Base-by-base conservation (phyloP, 1,140 invertebrate genomes). In the Drosophila guanche region DNA sequence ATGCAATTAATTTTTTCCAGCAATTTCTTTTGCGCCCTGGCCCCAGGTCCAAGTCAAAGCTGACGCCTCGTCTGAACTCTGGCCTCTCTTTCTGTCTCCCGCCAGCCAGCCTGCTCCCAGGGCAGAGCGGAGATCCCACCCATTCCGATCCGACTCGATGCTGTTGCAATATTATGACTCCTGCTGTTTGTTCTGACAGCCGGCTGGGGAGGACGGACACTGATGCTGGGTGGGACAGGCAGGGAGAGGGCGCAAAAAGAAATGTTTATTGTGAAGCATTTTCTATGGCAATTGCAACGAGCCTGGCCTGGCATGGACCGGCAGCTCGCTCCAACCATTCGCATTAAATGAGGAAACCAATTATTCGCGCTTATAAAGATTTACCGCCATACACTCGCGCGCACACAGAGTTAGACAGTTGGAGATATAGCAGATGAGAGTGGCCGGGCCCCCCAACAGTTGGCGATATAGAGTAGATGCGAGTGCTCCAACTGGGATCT, bases 1-100 rank as follows among this genome's bases (percentile, higher is more conserved):
- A 90, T 90, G 89, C 89, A 90, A 90, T 90, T 90, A 90, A 90
- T 90, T 90, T 90, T 86, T 90, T 90, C 88, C 83, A 88, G 76
- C 83, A 77, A 86, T 90, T 90, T 90, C 76, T 84, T 90, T 78
- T 75, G 54, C 46, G 75, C 55, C 63, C 56, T 40, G 33, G 27
- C 25, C 29, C 37, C 50, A 53, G 16, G 51, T 57, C 79, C 53
- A 58, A 84, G 66, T 76, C 62, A 76, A 69, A 81, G 69, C 75
- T 70, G 62, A 75, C 69, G 76, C 60, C 59, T 61, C 59, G 59
- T 45, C 63, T 43, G 56, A 51, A 55, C 67, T 43, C 60, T 37
- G 33, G 57, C 47, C 56, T 48, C 55, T 3, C 8, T 8, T 6
- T 29, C 27, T 6, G 53, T 51, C 56, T 47, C 58, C 47, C 22